Evolutionary conservation across 2,113 vertebrate species (phyloP), one percentile per base, ranked within the genome.

Genomic region (Otis tarda): DNA sequence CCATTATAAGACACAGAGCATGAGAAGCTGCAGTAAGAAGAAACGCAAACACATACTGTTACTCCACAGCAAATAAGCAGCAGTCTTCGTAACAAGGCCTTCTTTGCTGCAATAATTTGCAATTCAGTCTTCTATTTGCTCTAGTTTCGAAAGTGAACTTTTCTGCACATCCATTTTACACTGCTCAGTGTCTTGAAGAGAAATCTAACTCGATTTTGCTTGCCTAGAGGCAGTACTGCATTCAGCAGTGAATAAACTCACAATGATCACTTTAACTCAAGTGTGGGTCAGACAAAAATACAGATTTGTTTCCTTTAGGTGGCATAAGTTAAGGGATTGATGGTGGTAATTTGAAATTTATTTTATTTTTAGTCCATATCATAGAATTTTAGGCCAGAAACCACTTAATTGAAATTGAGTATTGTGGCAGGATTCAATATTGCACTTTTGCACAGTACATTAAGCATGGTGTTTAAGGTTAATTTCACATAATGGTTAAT

Each of bases 211-310:
- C 85, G 87, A 97, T 82, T 96, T 97, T 96, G 78, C 8, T 95
- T 97, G 85, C 91, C 97, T 97, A 77, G 87, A 94, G 91, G 87
- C 95, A 96, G 82, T 79, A 97, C 88, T 97, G 90, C 95, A 92
- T 83, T 93, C 86, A 91, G 95, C 94, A 97, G 95, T 86, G 89
- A 95, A 93, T 89, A 97, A 97, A 98, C 73, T 97, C 93, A 97
- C 92, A 97, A 96, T 68, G 91, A 82, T 97, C 93, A 97, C 97
- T 97, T 97, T 97, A 97, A 96, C 64, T 98, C 96, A 97, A 94
- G 88, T 95, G 78, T 97, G 98, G 98, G 98, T 98, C 98, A 98
- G 98, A 98, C 97, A 98, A 98, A 98, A 98, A 96, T 97, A 95
- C 90, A 97, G 92, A 97, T 98, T 98, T 98, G 98, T 98, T 98